Conservation (phyloP, 2,797 vertebrate genomes). For the Moxostoma hubbsi region DNA sequence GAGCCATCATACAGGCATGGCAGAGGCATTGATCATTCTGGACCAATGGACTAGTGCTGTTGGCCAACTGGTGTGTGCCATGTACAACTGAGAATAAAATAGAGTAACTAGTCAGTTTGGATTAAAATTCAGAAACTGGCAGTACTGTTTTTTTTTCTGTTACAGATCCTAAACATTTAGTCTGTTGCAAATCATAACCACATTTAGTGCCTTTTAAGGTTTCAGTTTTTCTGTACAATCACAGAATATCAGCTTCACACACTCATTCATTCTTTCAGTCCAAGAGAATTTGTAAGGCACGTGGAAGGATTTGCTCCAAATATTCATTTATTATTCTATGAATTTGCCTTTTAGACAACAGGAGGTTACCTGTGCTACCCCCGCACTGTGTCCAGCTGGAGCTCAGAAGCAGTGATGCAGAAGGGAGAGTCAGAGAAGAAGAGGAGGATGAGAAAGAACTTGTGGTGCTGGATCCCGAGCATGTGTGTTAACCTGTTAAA, state of each 20-base stretch:
- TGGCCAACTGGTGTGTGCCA: background rate
- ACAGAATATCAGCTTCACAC: background rate
- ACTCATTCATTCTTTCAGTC: too few relatives aligned
- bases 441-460: slow-evolving; percentile 66
- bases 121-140: background rate
- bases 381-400: slow-evolving; percentile 12
- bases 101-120: background rate
- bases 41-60: background rate
- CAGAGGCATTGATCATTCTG: background rate
- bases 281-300: too few relatives aligned
- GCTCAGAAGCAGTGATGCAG: slow-evolving; percentile 37
- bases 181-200: too few relatives aligned
- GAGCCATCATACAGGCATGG: background rate
- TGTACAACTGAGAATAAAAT: background rate
- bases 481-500: slow-evolving; percentile 77
- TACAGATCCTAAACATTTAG: background rate
- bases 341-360: background rate
- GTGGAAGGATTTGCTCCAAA: too few relatives aligned
- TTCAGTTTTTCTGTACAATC: background rate
- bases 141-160: background rate
- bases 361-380: background rate
- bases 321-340: too few relatives aligned
- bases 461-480: slow-evolving; percentile 85
- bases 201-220: background rate
- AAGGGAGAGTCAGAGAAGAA: slow-evolving; percentile 47